These are phyloP conservation scores for Coremacera marginata DNA, from an alignment of 2,888 invertebrate genomes.

Conservation along the genomic window DNA sequence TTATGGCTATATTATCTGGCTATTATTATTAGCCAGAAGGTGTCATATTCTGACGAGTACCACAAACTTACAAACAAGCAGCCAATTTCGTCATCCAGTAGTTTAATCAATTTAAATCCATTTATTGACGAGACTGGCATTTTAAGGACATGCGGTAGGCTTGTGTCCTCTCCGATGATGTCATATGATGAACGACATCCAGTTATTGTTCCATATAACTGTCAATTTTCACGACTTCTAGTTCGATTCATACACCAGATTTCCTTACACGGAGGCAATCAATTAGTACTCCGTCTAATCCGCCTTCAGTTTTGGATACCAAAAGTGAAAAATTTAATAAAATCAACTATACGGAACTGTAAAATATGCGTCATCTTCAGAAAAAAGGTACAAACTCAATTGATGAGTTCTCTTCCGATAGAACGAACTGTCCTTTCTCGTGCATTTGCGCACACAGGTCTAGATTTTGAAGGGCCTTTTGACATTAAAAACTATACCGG, in stretches of 20 bases:
- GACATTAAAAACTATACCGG: background rate
- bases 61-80: background rate
- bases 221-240: background rate
- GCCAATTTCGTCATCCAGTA: background rate
- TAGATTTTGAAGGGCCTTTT: too few relatives aligned
- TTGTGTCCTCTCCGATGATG: background rate
- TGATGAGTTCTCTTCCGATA: too few relatives aligned
- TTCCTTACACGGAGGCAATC: slow-evolving; percentile 6
- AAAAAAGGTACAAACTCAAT: too few relatives aligned
- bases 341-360: background rate
- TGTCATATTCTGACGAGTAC: background rate
- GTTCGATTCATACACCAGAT: background rate
- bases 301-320: slow-evolving; percentile 6
- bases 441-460: too few relatives aligned
- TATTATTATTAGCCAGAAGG: background rate
- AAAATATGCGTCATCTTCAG: background rate
- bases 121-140: slow-evolving; percentile 1
- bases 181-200: slow-evolving; percentile 7
- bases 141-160: background rate
- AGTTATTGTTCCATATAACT: background rate
- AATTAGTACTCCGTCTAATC: background rate
- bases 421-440: too few relatives aligned
- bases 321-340: background rate
- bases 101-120: background rate
- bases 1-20: too few relatives aligned